Conservation (phyloP, 2,113 vertebrate species). For the Cephalopholis sonnerati region DNA sequence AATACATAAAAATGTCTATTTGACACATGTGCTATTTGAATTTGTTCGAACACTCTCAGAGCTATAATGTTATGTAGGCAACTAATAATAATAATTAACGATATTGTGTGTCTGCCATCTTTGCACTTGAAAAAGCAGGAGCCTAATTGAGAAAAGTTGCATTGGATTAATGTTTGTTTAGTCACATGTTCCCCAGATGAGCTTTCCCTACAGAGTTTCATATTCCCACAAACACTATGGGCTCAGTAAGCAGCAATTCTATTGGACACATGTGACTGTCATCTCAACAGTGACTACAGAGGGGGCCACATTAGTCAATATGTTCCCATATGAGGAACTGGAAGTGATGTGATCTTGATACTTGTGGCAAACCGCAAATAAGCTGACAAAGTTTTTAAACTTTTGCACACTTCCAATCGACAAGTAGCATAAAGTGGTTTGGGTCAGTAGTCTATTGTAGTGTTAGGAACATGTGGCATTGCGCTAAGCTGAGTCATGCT, state of each 20-base stretch:
- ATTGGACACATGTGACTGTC: conserved; percentile 65
- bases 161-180: background rate
- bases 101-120: background rate
- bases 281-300: conserved; percentile 53
- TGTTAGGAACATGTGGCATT: conserved; percentile 86
- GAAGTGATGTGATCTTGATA: conserved; percentile 71
- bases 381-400: conserved; percentile 76
- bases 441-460: conserved; percentile 66
- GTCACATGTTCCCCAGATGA: conserved; percentile 40
- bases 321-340: conserved; percentile 61
- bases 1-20: background rate
- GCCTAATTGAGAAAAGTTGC: background rate
- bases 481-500: conserved; percentile 71
- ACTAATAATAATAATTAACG: background rate
- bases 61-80: background rate
- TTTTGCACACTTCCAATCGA: conserved; percentile 72
- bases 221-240: conserved; percentile 5
- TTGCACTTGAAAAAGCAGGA: background rate
- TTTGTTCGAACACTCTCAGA: background rate
- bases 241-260: conserved; percentile 34
- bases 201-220: background rate
- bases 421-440: conserved; percentile 68
- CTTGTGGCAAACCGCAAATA: conserved; percentile 80
- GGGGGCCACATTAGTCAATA: conserved; percentile 60
- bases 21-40: background rate